Percentiles rank a stretch among this genome's conserved stretches.
Evolutionary conservation across 2,888 invertebrate species (phyloP).

Genomic region (Maniola hyperantus): DNA sequence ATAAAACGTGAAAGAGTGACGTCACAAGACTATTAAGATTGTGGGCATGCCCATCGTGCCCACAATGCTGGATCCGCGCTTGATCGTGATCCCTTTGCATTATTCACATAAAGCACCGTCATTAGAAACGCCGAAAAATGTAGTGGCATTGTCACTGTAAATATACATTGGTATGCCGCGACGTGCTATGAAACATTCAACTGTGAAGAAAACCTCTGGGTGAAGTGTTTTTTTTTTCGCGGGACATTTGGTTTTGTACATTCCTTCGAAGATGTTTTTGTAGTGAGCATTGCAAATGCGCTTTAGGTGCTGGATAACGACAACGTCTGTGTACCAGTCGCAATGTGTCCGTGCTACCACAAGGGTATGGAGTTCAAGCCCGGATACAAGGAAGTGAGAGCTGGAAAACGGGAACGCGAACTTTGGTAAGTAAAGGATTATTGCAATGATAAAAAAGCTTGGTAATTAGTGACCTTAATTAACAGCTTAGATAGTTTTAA

Average conservation of each 20-base stretch:
- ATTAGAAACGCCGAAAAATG: background rate
- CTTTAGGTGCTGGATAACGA: conserved; percentile 83
- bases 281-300: too few relatives aligned
- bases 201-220: background rate
- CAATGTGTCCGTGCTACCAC: conserved; percentile 89
- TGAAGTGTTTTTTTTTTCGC: background rate
- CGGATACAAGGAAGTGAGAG: conserved; percentile 89
- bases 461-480: too few relatives aligned
- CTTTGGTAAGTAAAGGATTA: conserved; percentile 82
- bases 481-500: too few relatives aligned
- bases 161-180: background rate
- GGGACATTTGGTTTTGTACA: background rate
- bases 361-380: conserved; percentile 88
- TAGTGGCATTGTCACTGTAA: background rate
- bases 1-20: too few relatives aligned
- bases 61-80: too few relatives aligned
- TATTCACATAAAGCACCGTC: background rate
- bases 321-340: conserved; percentile 89
- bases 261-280: too few relatives aligned
- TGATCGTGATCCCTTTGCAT: too few relatives aligned
- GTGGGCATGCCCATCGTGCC: too few relatives aligned
- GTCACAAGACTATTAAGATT: too few relatives aligned
- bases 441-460: too few relatives aligned
- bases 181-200: background rate
- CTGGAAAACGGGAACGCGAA: conserved; percentile 86